Evolutionary conservation across 2,888 invertebrate genomes (phyloP).

Genomic region (Amphipyra berbera): DNA sequence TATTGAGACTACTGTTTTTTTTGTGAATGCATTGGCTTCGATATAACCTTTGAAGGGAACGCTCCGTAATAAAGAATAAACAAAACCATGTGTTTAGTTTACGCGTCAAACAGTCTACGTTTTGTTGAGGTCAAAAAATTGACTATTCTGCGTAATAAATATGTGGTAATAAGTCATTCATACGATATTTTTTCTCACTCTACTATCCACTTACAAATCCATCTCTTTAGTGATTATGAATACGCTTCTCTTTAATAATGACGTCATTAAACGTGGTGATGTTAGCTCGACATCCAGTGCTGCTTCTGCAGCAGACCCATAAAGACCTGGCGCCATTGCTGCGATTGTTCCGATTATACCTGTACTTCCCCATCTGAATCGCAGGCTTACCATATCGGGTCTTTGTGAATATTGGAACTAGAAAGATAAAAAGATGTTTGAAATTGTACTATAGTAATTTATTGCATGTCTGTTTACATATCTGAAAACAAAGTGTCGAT

Average conservation of each 20-base stretch:
- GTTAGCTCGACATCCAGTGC: conserved; percentile 69
- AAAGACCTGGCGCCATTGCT: conserved; percentile 69
- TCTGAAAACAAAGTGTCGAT: no score
- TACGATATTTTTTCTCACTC: neutral
- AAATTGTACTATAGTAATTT: neutral
- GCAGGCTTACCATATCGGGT: conserved; percentile 66
- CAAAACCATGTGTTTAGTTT: no score
- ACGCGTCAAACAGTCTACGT: no score
- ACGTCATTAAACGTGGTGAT: conserved; percentile 64
- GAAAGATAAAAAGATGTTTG: conserved; percentile 38
- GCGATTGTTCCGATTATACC: conserved; percentile 73
- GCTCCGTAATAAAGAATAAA: no score
- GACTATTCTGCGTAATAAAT: no score
- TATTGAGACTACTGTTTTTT: no score
- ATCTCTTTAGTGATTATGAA: conserved; percentile 62
- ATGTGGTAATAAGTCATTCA: neutral
- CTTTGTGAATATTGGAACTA: conserved; percentile 68
- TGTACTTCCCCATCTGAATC: conserved; percentile 68
- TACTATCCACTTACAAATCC: neutral
- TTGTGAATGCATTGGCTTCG: no score
- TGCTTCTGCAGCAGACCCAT: conserved; percentile 75
- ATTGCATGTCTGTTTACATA: no score
- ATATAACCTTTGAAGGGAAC: no score
- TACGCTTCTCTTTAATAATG: conserved; percentile 62
- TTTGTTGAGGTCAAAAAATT: no score